Base-by-base conservation (phyloP, 1,140 invertebrate species). In the Dryas iulia region DNA sequence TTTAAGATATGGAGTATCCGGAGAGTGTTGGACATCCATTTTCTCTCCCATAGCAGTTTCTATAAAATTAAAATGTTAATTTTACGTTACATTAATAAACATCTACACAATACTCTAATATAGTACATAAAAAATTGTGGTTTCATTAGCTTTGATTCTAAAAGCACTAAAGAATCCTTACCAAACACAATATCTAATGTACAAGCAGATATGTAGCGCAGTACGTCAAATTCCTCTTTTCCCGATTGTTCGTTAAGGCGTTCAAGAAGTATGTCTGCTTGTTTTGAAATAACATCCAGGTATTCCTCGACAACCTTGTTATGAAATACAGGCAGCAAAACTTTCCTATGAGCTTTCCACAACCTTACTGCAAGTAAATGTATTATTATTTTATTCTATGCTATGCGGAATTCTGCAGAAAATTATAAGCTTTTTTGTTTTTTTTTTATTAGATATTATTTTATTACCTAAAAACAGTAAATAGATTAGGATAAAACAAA, bases 301-400 rank as follows among this genome's bases (percentile, higher is more conserved):
- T 96, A 97, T 65, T 95, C 93, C 73, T 96, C 94, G 11, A 97
- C 88, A 60, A 97, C 95, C 72, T 94, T 94, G 74, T 95, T 95
- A 85, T 96, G 95, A 82, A 97, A 97, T 6, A 96, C 94, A 10
- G 96, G 96, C 4, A 95, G 94, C 11, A 97, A 87, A 23, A 96
- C 82, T 81, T 95, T 95, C 10, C 96, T 90, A 65, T 96, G 92
- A 1, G 82, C 74, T 58, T 93, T 93, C 96, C 96, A 97, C 89
- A 95, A 94, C 0, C 92, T 82, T 47, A 95, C 95, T 94, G 31
- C 1, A 66, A 66, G 6, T 39, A n/a, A 21, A 47, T 21, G 39
- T 47, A 47, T 2, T 47, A 10, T 18, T 18, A 35, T 14, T 35
- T n/a, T 5, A 14, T 5, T 35, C 31, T 33, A 12, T 33, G 12